phyloP scores from a whole-genome alignment of 2,797 vertebrate species.

The Betta splendens region DNA sequence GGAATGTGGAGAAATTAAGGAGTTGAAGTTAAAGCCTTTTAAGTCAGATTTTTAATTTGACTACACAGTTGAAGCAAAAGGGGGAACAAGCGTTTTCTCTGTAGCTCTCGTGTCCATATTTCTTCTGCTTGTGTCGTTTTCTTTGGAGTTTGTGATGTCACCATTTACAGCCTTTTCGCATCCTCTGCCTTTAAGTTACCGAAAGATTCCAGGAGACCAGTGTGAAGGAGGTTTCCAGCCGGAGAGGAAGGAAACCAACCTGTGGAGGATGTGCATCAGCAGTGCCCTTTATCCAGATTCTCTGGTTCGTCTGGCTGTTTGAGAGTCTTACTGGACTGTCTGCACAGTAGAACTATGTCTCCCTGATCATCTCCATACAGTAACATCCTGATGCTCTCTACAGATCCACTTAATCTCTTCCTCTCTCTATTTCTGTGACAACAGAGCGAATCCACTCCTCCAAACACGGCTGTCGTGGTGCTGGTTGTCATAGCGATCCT shows the following conservation, averaged over 20 bases:
- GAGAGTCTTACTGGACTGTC: neutral
- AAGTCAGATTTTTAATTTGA: no score
- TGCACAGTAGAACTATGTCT: neutral
- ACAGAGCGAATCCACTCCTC: constrained; percentile 68
- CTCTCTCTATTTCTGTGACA: constrained; percentile 8
- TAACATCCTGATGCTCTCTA: no score
- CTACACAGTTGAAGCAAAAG: no score
- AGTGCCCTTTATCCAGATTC: constrained; percentile 76
- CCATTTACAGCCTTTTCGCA: neutral
- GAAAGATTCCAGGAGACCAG: constrained; percentile 92
- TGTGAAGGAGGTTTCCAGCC: constrained; percentile 87
- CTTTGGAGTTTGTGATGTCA: neutral
- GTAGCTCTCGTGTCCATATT: neutral
- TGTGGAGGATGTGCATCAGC: constrained; percentile 88
- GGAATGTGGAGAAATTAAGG: no score
- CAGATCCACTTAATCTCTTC: neutral
- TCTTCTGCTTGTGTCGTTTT: neutral
- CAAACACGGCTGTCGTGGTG: constrained; percentile 82
- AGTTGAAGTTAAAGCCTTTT: no score
- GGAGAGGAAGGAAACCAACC: constrained; percentile 82
- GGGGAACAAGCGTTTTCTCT: no score
- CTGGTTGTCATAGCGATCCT: constrained; percentile 85
- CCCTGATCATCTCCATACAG: neutral
- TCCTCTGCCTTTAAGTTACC: constrained; percentile 80
- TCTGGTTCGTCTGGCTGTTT: constrained; percentile 70